phyloP scores from a whole-genome alignment of 1,140 invertebrate species.

The Phenacoccus solenopsis region DNA sequence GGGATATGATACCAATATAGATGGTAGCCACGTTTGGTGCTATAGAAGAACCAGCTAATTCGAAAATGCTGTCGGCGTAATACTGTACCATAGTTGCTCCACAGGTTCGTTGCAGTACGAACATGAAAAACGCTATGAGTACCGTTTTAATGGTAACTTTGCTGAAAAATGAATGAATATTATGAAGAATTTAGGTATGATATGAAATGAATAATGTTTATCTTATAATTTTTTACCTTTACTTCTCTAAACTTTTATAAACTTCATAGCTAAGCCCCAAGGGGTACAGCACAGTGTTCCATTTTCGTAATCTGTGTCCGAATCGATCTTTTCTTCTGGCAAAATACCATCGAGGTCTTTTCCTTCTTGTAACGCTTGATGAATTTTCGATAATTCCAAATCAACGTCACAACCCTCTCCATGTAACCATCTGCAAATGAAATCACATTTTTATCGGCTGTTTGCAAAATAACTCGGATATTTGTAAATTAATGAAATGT shows the following conservation, averaged over 20 bases:
- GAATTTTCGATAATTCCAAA: slow-evolving; percentile 38
- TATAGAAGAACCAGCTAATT: slow-evolving; percentile 31
- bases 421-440: slow-evolving; percentile 36
- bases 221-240: neutral
- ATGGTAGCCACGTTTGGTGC: slow-evolving; percentile 30
- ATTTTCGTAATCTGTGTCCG: neutral
- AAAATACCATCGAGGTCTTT: neutral
- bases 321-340: neutral
- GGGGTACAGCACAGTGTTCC: neutral
- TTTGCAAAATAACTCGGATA: neutral
- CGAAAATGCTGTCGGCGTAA: slow-evolving; percentile 41
- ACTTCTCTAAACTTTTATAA: neutral
- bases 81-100: slow-evolving; percentile 48
- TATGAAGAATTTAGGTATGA: too few species aligned
- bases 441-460: neutral
- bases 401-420: slow-evolving; percentile 49
- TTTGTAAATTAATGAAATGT: neutral
- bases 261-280: neutral
- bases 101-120: slow-evolving; percentile 38
- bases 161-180: slow-evolving; percentile 8
- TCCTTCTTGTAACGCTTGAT: slow-evolving; percentile 38
- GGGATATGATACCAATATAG: slow-evolving; percentile 33
- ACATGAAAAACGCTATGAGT: slow-evolving; percentile 33
- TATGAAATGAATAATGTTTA: too few species aligned
- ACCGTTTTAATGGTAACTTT: slow-evolving; percentile 32